Conservation (phyloP, 2,113 vertebrate species). For the Phrynosoma platyrhinos region DNA sequence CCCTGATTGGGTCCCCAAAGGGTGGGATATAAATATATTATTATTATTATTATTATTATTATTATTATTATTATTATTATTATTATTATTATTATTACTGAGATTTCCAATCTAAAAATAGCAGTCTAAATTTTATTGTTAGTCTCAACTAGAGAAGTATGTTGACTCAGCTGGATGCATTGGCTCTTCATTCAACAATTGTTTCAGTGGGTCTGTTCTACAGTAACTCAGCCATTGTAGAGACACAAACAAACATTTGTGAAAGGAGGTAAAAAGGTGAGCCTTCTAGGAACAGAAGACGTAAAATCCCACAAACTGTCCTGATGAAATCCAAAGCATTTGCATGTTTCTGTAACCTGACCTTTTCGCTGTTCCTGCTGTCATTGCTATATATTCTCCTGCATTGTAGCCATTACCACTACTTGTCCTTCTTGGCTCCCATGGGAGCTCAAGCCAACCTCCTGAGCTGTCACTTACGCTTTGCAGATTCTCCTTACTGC, state of each 20-base stretch:
- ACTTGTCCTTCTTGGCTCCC: constrained; percentile 22
- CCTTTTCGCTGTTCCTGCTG: rapidly evolving
- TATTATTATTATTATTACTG: too few relatives aligned
- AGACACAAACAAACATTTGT: background rate
- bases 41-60: too few relatives aligned
- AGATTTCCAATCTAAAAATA: background rate
- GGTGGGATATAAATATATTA: too few relatives aligned
- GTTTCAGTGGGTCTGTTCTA: too few relatives aligned
- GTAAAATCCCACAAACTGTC: background rate
- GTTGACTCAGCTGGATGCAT: background rate
- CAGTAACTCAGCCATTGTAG: background rate
- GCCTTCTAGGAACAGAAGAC: background rate
- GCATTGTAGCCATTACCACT: background rate
- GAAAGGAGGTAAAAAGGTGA: background rate
- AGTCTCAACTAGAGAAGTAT: background rate
- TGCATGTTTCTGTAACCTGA: rapidly evolving
- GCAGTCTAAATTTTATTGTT: too few relatives aligned
- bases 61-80: too few relatives aligned
- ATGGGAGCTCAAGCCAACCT: background rate
- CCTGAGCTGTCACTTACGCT: constrained; percentile 18
- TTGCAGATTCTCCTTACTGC: rapidly evolving
- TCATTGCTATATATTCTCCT: rapidly evolving
- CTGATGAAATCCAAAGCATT: rapidly evolving
- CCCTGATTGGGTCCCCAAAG: too few relatives aligned
- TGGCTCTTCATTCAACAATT: too few relatives aligned